A percentile compares a stretch with the other conserved stretches of the same genome.
These are phyloP conservation scores for Drosophila bipectinata DNA, from an alignment of 1,140 invertebrate genomes.

Conservation along the genomic window DNA sequence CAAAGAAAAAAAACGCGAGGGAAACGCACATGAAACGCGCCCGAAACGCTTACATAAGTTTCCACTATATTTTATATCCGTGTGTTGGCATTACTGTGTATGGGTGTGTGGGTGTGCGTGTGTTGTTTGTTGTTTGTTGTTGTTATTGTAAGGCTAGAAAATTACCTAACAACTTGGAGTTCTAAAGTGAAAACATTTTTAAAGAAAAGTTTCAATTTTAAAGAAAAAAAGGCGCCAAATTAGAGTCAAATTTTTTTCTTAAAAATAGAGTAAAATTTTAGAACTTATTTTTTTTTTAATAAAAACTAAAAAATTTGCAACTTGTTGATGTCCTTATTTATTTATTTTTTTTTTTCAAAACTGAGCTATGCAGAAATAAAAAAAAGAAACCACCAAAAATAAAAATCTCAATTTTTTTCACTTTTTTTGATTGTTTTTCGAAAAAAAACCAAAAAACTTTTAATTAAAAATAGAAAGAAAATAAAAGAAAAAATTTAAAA, in stretches of 20 bases:
- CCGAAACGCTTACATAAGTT: slow-evolving; percentile 67
- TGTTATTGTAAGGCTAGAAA: slow-evolving; percentile 35
- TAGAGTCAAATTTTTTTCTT: too few relatives aligned
- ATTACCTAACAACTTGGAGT: slow-evolving; percentile 32
- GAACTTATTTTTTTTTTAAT: neutral
- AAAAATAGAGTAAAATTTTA: neutral
- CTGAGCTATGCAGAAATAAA: neutral
- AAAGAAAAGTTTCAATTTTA: neutral
- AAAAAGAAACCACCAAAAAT: slow-evolving; percentile 2
- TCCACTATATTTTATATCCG: slow-evolving; percentile 8
- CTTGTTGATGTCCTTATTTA: slow-evolving; percentile 30
- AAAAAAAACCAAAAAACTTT: slow-evolving; percentile 3
- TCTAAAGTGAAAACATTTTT: neutral
- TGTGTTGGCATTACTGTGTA: neutral
- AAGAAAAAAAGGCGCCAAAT: slow-evolving; percentile 5
- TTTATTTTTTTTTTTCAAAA: neutral
- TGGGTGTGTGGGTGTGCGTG: slow-evolving; percentile 2
- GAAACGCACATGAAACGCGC: slow-evolving; percentile 54
- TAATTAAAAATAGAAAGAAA: slow-evolving; percentile 5
- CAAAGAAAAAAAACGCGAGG: slow-evolving; percentile 28
- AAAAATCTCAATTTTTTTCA: slow-evolving; percentile 9
- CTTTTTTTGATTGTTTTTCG: slow-evolving; percentile 30
- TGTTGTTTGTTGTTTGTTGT: slow-evolving; percentile 6
- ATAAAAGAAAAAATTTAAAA: slow-evolving; percentile 4
- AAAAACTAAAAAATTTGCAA: slow-evolving; percentile 10